Conservation (phyloP, 2,797 vertebrate genomes). For the Hippopotamyrus pictus region DNA sequence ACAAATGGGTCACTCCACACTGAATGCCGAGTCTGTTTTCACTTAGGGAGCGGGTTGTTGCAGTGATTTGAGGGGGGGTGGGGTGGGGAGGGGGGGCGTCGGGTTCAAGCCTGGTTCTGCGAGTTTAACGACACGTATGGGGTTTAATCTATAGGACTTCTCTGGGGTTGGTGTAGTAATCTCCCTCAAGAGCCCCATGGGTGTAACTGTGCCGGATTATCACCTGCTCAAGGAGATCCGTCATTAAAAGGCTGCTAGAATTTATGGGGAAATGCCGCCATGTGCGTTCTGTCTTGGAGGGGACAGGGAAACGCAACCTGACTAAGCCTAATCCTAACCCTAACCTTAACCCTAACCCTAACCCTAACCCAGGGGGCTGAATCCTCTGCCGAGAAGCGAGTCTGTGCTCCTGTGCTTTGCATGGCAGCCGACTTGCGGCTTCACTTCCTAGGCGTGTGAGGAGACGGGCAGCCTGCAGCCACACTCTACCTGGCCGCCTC, state of each 20-base stretch:
- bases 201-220: neutral
- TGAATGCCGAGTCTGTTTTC: slow-evolving; percentile 53
- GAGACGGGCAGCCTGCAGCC: slow-evolving; percentile 25
- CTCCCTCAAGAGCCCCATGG: neutral
- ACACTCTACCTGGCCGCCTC: slow-evolving; percentile 33
- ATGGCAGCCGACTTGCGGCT: neutral
- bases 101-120: neutral
- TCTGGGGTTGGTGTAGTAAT: neutral
- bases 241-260: neutral
- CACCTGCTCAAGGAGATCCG: neutral
- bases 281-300: neutral
- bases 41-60: slow-evolving; percentile 27
- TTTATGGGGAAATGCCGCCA: neutral
- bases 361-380: neutral
- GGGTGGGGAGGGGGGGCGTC: neutral
- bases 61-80: neutral
- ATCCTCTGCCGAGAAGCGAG: neutral
- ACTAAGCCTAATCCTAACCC: neutral
- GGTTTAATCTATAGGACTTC: neutral
- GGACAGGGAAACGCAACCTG: neutral
- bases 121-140: neutral
- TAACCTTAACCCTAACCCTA: neutral
- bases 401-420: too few relatives aligned
- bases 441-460: neutral
- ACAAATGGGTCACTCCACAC: slow-evolving; percentile 58